Evolutionary conservation across 2,113 vertebrate species (phyloP).

Genomic region (Nesoenas mayeri): DNA sequence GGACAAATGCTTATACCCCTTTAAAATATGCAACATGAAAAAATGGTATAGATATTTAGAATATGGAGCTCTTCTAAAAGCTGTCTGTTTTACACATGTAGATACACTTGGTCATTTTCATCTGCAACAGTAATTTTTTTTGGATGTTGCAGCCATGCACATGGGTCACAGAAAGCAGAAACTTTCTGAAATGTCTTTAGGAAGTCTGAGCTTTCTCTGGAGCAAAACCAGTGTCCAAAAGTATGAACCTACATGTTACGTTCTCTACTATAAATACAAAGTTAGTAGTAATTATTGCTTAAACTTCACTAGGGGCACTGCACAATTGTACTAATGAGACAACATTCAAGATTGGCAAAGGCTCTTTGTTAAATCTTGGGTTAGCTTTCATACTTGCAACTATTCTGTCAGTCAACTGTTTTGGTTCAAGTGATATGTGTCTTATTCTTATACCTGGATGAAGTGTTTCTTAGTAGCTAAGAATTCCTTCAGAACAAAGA

Average conservation of each 20-base stretch:
- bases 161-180: not conserved
- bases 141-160: not conserved
- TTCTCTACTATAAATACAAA: not conserved
- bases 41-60: not conserved
- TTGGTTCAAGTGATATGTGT: not conserved
- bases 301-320: not conserved
- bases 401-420: not conserved
- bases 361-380: not conserved
- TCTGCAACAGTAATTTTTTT: not conserved
- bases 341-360: not conserved
- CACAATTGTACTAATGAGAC: not conserved
- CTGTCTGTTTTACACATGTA: not conserved
- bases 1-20: not conserved
- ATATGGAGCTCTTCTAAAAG: not conserved
- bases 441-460: not conserved
- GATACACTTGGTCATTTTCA: not conserved
- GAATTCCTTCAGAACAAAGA: slow-evolving; percentile 17
- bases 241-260: not conserved
- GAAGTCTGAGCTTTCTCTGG: not conserved
- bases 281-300: not conserved
- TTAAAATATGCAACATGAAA: not conserved
- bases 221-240: not conserved
- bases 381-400: not conserved
- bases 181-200: not conserved
- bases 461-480: slow-evolving; percentile 1